These are phyloP conservation scores for Meteorus sp. DNA, from an alignment of 1,140 invertebrate genomes.

Conservation along the genomic window DNA sequence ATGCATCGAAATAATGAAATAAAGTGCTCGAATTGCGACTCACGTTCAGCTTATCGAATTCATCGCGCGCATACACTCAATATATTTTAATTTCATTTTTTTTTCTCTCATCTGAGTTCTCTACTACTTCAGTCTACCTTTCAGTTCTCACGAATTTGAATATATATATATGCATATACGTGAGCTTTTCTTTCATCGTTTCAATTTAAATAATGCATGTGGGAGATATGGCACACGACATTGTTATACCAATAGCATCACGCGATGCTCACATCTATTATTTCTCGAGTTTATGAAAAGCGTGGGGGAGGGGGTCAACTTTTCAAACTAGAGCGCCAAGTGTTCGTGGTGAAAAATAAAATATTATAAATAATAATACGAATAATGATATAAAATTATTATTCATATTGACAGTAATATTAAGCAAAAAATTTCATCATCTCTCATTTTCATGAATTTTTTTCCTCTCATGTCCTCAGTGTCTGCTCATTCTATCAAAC, in stretches of 20 bases:
- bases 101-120: neutral
- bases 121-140: no score
- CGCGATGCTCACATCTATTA: constrained; percentile 7
- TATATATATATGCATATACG: constrained; percentile 2
- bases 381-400: no score
- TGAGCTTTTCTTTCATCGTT: constrained; percentile 27
- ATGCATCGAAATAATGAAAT: no score
- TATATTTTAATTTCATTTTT: no score
- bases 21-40: no score
- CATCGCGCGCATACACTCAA: no score
- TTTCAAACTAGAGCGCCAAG: neutral
- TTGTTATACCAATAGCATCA: constrained; percentile 1
- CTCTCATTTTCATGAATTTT: no score
- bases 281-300: neutral
- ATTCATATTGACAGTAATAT: no score
- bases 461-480: no score
- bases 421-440: no score
- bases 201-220: constrained; percentile 44
- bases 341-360: neutral
- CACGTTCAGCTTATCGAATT: no score
- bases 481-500: no score
- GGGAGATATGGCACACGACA: constrained; percentile 30
- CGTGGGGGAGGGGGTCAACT: neutral
- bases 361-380: constrained; percentile 3
- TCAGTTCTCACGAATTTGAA: neutral